Base-by-base conservation (phyloP, 2,888 invertebrate species). In the Liodrosophila aerea region DNA sequence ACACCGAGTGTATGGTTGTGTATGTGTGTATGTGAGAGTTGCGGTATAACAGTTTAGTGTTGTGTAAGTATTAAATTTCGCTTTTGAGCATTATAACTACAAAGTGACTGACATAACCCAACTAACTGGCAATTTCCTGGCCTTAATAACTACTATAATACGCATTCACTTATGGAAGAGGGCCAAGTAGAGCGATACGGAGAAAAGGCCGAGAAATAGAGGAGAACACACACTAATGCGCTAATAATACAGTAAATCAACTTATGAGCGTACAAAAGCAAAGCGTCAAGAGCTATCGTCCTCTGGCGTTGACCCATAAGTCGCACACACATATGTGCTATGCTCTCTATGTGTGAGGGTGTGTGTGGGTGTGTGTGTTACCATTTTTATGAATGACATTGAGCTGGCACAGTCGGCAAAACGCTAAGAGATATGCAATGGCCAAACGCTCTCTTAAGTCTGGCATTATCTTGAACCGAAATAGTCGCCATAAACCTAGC, bases 341-440 rank as follows among this genome's bases (percentile, higher is more conserved):
- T 22, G 31, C 2, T 30, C 7, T 16, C 18, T 29, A 30, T 27
- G 27, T 22, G 11, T 37, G 29, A 16, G 31, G 37, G 36, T 13
- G 45, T 49, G 34, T 58, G 43, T 22, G 45, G 37, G 40, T 52
- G 37, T 50, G 39, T 30, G 56, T 64, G 61, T 22, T 62, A 62
- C 65, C 64, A 74, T 76, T 80, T 80, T 80, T 80, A 80, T 80
- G 80, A 80, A 80, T 80, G 80, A 73, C 80, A 80, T 80, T 80
- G 80, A 78, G 61, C 73, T 41, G 36, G 40, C 44, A 46, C 59
- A 57, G n/a, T n/a, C n/a, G 39, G 11, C 11, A 33, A 22, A 5
- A 37, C 37, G 37, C 16, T 16, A 15, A 16, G 16, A 5, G 39
- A 16, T 13, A 37, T 15, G 36, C 13, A 16, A 8, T 8, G 13